Base-by-base conservation (phyloP, 2,113 vertebrate species). In the Calonectris borealis region DNA sequence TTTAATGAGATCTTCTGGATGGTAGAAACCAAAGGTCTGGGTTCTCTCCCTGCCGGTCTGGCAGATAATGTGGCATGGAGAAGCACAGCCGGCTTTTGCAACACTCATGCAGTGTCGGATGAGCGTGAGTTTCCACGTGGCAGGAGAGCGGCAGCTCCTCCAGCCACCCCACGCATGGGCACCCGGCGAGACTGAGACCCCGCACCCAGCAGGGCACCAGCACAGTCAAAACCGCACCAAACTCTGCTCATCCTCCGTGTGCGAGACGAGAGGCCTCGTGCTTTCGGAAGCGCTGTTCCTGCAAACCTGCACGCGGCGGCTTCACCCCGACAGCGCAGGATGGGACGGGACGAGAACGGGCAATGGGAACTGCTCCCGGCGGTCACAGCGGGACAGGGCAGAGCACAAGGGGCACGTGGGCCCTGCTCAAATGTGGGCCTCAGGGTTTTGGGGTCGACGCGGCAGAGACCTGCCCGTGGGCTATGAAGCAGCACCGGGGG, bases 291-390 rank as follows among this genome's bases (percentile, higher is more conserved):
- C 31, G 62, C 60, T 14, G 31, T 4, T 62, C 62, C 26, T 2
- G 8, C 64, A 15, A 3, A 8, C 18, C 25, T 7, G 61, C 57
- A 3, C 0, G 8, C 4, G 9, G 58, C 0, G 0, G 25, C 64
- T 81, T 38, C 2, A 2, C 55, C 64, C 24, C 0, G 0, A 25
- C 0, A 0, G 32, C 17, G 0, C 7, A 4, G 17, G 20, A 58
- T 1, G 36, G 48, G 17, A 22, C 3, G 10, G n/a, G 60, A 11
- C 0, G 3, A 42, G 36, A 68, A 36, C 0, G 0, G 48, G 55
- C 44, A 13, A 6, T 1, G 42, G 65, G 40, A 44, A 5, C 42
- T 10, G 21, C 44, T 38, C 3, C 17, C 1, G 3, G 11, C 6
- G 2, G 38, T 25, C 44, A 24, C 15, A 3, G 38, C 2, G 3